Evolutionary conservation across 2,797 vertebrate species (phyloP).

Genomic region (Lycodopsis pacificus): DNA sequence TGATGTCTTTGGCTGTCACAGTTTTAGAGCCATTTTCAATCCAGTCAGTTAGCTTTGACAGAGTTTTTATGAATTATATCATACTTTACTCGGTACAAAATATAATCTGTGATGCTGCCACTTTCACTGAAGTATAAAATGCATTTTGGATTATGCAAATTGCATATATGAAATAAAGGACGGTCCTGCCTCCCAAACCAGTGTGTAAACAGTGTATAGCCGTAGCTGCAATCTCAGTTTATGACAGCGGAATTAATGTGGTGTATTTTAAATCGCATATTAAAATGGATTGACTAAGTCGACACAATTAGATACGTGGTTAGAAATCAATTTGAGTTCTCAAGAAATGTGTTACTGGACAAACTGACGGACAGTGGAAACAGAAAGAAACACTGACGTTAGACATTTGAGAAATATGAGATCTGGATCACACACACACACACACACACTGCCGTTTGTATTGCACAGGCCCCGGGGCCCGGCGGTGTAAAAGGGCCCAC

Average conservation of each 20-base stretch:
- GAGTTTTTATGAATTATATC: constrained; percentile 2
- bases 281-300: neutral
- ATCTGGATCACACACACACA: neutral
- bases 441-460: no score
- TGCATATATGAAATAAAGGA: no score
- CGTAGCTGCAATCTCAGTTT: neutral
- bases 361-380: neutral
- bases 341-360: neutral
- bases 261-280: neutral
- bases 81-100: neutral
- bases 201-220: neutral
- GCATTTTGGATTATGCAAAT: no score
- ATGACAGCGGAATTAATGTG: neutral
- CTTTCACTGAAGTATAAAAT: no score
- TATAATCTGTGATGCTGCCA: neutral
- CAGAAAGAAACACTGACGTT: neutral
- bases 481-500: neutral
- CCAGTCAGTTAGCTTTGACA: constrained; percentile 29
- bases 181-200: no score
- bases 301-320: neutral
- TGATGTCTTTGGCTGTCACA: constrained; percentile 26
- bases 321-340: neutral
- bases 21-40: constrained; percentile 31
- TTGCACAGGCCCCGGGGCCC: no score
- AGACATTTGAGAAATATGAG: neutral